A percentile compares a stretch with the other conserved stretches of the same genome.
phyloP scores from a whole-genome alignment of 2,113 vertebrate species.

The Orycteropus afer region DNA sequence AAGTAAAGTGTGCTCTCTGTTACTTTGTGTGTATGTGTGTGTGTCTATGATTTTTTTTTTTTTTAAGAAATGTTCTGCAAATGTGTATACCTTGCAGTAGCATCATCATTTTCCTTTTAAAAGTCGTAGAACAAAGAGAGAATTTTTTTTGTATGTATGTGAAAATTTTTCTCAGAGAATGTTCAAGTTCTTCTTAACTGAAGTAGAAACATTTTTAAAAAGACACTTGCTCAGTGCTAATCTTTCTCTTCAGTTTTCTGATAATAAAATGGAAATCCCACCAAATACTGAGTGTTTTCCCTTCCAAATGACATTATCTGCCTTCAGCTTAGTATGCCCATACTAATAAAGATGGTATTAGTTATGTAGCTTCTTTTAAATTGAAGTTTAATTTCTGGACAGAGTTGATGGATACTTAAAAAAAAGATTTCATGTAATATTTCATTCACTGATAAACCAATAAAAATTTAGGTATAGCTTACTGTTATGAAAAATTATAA shows the following conservation, averaged over 20 bases:
- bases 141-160: not conserved
- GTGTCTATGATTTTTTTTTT: not conserved
- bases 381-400: constrained; percentile 43
- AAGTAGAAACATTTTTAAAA: not conserved
- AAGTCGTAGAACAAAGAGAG: not conserved
- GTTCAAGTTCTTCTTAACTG: not conserved
- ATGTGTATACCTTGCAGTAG: not conserved
- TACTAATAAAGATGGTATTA: constrained; percentile 42
- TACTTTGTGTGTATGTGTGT: not conserved
- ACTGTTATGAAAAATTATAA: not conserved
- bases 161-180: not conserved
- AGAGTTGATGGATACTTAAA: too few species aligned
- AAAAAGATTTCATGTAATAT: not conserved
- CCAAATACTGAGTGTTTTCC: not conserved
- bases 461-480: not conserved
- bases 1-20: not conserved
- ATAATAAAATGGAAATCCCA: constrained; percentile 47
- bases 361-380: not conserved
- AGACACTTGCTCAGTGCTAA: not conserved
- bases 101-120: not conserved
- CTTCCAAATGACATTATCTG: not conserved
- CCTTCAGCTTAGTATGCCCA: not conserved
- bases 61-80: not conserved
- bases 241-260: not conserved
- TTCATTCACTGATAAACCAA: constrained; percentile 26